phyloP scores from a whole-genome alignment of 2,888 invertebrate species.

The Myopa testacea region DNA sequence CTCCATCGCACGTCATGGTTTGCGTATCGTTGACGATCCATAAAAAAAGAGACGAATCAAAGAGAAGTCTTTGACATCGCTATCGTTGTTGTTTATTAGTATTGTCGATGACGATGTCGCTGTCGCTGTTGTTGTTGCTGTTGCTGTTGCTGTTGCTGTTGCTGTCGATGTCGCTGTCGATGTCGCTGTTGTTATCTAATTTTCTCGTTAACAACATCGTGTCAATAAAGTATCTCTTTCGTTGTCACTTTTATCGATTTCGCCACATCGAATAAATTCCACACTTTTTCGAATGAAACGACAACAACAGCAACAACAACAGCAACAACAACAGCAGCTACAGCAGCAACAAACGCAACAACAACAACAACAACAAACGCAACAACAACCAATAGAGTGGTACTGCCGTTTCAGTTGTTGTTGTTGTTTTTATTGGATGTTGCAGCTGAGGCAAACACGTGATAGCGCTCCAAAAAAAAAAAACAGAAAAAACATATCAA shows the following conservation, averaged over 20 bases:
- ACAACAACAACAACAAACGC: not conserved
- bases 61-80: not conserved
- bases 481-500: conserved; percentile 3
- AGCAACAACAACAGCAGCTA: not conserved
- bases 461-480: not conserved
- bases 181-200: not conserved
- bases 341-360: not conserved
- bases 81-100: not conserved
- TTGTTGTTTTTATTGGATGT: not conserved
- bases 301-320: not conserved
- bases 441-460: not conserved
- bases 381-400: no score
- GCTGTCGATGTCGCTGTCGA: not conserved
- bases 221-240: conserved; percentile 18
- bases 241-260: conserved; percentile 5
- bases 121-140: conserved; percentile 9
- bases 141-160: not conserved
- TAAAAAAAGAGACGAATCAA: no score
- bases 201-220: not conserved
- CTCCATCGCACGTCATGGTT: not conserved
- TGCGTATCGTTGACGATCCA: not conserved
- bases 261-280: not conserved
- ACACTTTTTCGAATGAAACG: conserved; percentile 3
- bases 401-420: not conserved
- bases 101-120: not conserved